Evolutionary conservation across 2,888 invertebrate genomes (phyloP).

Genomic region (Eristalis tenax): DNA sequence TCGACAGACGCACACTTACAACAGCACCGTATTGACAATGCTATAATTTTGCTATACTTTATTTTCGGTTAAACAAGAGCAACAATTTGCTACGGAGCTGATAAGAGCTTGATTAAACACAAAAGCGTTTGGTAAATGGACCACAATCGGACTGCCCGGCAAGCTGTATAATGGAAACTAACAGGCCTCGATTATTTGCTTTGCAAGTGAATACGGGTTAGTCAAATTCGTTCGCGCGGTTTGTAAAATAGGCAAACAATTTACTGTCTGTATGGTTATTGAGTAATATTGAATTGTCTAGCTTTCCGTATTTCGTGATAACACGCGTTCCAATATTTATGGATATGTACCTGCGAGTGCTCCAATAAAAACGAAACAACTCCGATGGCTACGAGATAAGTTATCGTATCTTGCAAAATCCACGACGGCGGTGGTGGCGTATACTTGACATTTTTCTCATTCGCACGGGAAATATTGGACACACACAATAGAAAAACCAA

Average conservation of each 20-base stretch:
- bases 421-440: slow-evolving; percentile 66
- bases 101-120: slow-evolving; percentile 61
- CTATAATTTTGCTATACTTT: slow-evolving; percentile 13
- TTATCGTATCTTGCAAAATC: slow-evolving; percentile 40
- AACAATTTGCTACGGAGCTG: slow-evolving; percentile 43
- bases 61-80: slow-evolving; percentile 37
- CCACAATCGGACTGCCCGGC: slow-evolving; percentile 28
- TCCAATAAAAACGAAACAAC: slow-evolving; percentile 18
- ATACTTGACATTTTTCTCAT: slow-evolving; percentile 51
- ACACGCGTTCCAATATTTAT: slow-evolving; percentile 1
- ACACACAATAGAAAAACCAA: slow-evolving; percentile 5
- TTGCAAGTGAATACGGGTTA: background rate
- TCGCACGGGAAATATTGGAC: slow-evolving; percentile 11
- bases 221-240: background rate
- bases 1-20: background rate
- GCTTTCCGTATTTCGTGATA: slow-evolving; percentile 5
- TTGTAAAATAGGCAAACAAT: background rate
- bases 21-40: background rate
- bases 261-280: background rate
- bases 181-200: background rate
- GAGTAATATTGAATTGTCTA: background rate
- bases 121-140: slow-evolving; percentile 48
- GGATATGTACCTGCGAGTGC: background rate
- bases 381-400: slow-evolving; percentile 49
- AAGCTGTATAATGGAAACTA: slow-evolving; percentile 3